Evolutionary conservation across 2,888 invertebrate species (phyloP).

Genomic region (Endomychus coccineus): DNA sequence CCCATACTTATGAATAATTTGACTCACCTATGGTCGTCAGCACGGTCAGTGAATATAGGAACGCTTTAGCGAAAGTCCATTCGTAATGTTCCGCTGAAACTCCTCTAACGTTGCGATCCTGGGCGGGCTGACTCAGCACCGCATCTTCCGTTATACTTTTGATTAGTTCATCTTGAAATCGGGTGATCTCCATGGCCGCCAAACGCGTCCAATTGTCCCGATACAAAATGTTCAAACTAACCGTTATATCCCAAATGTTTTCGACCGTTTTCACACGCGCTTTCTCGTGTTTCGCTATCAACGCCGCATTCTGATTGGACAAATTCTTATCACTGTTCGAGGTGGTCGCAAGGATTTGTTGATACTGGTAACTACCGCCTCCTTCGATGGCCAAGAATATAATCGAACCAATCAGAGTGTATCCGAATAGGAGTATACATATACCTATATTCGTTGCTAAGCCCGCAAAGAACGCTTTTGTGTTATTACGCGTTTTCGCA

Average conservation of each 20-base stretch:
- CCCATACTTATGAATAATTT: no score
- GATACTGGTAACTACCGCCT: conserved; percentile 50
- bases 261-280: conserved; percentile 67
- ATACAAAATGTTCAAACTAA: conserved; percentile 79
- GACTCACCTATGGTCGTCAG: conserved; percentile 83
- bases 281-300: conserved; percentile 47
- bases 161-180: conserved; percentile 70
- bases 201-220: conserved; percentile 44
- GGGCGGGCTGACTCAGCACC: conserved; percentile 38
- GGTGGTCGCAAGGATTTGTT: conserved; percentile 53
- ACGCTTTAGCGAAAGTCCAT: conserved; percentile 85
- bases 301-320: conserved; percentile 32
- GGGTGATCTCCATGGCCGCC: conserved; percentile 68
- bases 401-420: conserved; percentile 67
- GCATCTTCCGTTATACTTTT: conserved; percentile 73
- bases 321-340: conserved; percentile 35
- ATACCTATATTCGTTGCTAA: conserved; percentile 74
- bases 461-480: conserved; percentile 58
- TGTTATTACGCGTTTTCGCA: conserved; percentile 33
- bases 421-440: conserved; percentile 72
- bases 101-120: conserved; percentile 42
- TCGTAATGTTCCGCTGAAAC: conserved; percentile 52
- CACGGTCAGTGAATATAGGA: conserved; percentile 90
- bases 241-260: conserved; percentile 88
- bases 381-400: conserved; percentile 81